Evolutionary conservation across 2,113 vertebrate species (phyloP).

Genomic region (Dipodomys spectabilis): DNA sequence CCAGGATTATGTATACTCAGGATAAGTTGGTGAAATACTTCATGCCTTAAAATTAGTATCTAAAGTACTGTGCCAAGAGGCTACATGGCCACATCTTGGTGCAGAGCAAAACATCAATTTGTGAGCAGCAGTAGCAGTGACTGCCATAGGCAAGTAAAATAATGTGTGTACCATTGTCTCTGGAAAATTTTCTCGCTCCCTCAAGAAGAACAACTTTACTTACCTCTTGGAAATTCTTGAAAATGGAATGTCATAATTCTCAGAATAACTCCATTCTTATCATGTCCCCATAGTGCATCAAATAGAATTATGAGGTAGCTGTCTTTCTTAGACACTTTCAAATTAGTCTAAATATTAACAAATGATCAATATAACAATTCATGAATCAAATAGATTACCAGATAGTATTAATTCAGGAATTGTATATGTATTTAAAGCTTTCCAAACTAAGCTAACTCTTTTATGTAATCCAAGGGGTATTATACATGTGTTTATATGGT

Average conservation of each 20-base stretch:
- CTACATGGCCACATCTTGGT: background rate
- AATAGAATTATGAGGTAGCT: constrained; percentile 1
- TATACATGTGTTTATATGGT: background rate
- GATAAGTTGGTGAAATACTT: background rate
- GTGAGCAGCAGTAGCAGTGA: background rate
- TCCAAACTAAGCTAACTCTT: background rate
- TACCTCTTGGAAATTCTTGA: background rate
- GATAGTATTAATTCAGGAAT: background rate
- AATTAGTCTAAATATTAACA: background rate
- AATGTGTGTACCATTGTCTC: background rate
- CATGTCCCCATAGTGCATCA: background rate
- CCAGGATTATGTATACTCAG: background rate
- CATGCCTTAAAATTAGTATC: background rate
- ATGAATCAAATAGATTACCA: constrained; percentile 2
- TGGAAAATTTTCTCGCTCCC: background rate
- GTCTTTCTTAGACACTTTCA: background rate
- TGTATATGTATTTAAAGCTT: background rate
- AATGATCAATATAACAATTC: constrained; percentile 28
- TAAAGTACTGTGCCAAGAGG: background rate
- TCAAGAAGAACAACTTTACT: background rate
- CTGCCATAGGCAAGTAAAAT: background rate
- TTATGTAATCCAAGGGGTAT: background rate
- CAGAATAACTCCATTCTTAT: constrained; percentile 25
- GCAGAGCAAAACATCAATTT: background rate
- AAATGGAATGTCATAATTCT: background rate